Evolutionary conservation across 2,888 invertebrate species (phyloP).

Genomic region (Cheilosia impressa): DNA sequence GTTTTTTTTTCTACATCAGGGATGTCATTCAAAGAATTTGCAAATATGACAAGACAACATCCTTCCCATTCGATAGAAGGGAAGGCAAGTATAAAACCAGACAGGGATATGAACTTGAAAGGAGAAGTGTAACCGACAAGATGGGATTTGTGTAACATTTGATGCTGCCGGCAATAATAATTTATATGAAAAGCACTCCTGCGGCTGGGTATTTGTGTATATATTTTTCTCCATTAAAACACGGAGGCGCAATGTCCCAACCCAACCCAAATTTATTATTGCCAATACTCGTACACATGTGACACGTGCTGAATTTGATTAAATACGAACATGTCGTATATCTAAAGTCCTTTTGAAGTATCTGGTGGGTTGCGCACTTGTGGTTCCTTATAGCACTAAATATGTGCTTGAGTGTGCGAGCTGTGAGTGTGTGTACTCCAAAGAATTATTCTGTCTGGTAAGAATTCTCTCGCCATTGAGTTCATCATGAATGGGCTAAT

Average conservation of each 20-base stretch:
- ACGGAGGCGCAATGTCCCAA: not conserved
- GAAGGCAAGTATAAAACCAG: conserved; percentile 15
- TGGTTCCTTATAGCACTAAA: conserved; percentile 9
- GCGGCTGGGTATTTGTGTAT: conserved; percentile 28
- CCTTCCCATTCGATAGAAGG: conserved; percentile 9
- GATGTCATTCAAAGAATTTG: conserved; percentile 27
- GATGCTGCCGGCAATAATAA: conserved; percentile 67
- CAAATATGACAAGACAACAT: conserved; percentile 32
- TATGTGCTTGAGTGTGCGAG: conserved; percentile 47
- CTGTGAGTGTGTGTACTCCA: conserved; percentile 10
- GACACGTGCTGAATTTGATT: conserved; percentile 68
- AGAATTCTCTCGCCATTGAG: conserved; percentile 33
- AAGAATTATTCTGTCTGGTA: conserved; percentile 22
- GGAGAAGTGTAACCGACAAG: conserved; percentile 10
- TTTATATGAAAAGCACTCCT: conserved; percentile 62
- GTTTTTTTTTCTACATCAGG: too few relatives aligned
- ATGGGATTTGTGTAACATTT: conserved; percentile 62
- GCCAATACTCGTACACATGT: conserved; percentile 28
- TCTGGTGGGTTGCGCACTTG: conserved; percentile 11
- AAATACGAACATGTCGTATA: not conserved
- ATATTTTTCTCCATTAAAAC: not conserved
- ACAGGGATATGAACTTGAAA: conserved; percentile 7
- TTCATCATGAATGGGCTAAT: conserved; percentile 48
- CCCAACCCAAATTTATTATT: conserved; percentile 15
- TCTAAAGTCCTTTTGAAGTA: conserved; percentile 36